Evolutionary conservation across 2,113 vertebrate genomes (phyloP), one percentile per base, ranked within the genome.

Genomic region (Chloebia gouldiae): DNA sequence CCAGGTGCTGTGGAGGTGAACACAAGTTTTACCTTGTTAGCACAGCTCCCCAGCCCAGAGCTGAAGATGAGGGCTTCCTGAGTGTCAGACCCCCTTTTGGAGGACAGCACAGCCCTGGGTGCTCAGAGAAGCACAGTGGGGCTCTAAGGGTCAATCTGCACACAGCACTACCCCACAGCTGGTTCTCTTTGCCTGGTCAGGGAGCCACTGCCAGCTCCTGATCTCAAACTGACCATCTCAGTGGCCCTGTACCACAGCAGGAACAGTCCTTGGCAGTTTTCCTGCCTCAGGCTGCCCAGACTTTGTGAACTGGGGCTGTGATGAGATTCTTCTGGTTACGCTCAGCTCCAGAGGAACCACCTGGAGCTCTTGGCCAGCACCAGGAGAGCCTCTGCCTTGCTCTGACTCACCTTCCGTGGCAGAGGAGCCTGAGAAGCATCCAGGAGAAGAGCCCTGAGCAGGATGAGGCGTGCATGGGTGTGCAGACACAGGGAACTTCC

Each of bases 331-430:
- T 54, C 65, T 89, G 44, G 49, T 57, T 31, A 75, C 40, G 16
- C 23, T 42, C 81, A 82, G 39, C 79, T 54, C 61, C 80, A 88
- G 51, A 92, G 94, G 93, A 96, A 96, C 92, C 94, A 96, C 82
- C 88, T 93, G 75, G 72, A 83, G 69, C 57, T 76, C 69, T 56
- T 75, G 88, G 76, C 61, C 65, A 78, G 90, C 64, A 64, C n/a
- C 72, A 63, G 44, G 28, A 92, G 79, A 92, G 53, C 40, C 76
- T 83, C 82, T 91, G 75, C 75, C 84, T 63, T 81, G 5, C 0
- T 30, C 59, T 97, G 95, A 96, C 85, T 94, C 94, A 93, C 60
- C 37, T 91, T 93, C 88, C 23, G 9, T 30, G 0, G 5, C 88
- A 66, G 35, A 88, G 82, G 64, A 92, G 90, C 76, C 76, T 64